These are phyloP conservation scores for Otocyon megalotis DNA, from an alignment of 2,113 vertebrate genomes.

Conservation along the genomic window DNA sequence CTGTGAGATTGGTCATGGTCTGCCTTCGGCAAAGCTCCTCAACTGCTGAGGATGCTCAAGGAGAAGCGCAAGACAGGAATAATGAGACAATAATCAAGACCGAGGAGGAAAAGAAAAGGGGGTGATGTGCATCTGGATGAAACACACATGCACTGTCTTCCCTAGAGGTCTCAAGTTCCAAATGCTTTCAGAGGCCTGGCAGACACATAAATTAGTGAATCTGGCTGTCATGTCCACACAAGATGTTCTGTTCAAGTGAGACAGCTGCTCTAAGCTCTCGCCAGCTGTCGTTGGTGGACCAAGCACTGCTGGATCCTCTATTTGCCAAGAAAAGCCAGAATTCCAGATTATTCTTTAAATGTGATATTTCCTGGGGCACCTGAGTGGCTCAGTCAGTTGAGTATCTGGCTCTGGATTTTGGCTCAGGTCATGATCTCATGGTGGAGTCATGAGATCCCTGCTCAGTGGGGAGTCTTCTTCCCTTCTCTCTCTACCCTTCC, in stretches of 20 bases:
- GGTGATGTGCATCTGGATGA: background rate
- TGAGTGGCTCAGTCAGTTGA: background rate
- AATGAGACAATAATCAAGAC: background rate
- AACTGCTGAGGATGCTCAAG: background rate
- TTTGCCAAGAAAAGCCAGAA: background rate
- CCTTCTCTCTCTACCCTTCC: background rate
- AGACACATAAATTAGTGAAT: background rate
- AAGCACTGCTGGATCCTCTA: background rate
- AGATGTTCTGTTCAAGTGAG: background rate
- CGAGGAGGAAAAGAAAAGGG: background rate
- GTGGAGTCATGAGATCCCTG: background rate
- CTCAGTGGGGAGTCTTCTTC: background rate
- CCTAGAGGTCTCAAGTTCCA: background rate
- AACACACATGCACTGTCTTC: background rate
- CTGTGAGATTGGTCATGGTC: background rate
- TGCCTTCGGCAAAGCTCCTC: background rate
- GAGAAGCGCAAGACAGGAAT: background rate
- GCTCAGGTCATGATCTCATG: background rate
- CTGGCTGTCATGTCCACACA: background rate
- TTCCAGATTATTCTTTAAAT: background rate
- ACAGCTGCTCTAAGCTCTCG: background rate
- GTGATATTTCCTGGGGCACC: background rate
- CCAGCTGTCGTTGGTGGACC: background rate
- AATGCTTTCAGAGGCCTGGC: background rate
- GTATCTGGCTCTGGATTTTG: background rate